A percentile compares a stretch with the other conserved stretches of the same genome.
These are phyloP conservation scores for Melangyna quadrimaculata DNA, from an alignment of 2,888 invertebrate species.

Conservation along the genomic window DNA sequence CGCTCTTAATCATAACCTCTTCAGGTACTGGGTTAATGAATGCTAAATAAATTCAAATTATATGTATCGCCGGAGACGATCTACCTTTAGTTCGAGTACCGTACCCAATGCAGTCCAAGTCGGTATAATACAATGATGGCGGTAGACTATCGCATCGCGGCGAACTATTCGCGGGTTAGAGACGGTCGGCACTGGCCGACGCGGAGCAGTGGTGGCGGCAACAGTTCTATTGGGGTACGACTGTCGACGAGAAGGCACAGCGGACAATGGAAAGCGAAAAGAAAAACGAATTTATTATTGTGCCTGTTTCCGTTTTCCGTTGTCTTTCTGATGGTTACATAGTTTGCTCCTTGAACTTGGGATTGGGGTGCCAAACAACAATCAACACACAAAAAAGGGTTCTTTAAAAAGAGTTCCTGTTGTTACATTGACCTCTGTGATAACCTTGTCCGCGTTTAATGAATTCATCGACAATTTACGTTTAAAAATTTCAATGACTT, in stretches of 20 bases:
- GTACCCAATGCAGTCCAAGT: constrained; percentile 57
- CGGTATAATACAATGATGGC: background rate
- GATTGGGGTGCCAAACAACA: constrained; percentile 61
- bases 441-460: constrained; percentile 62
- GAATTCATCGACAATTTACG: constrained; percentile 57
- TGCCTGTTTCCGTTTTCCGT: constrained; percentile 69
- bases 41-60: constrained; percentile 81
- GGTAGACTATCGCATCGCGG: background rate
- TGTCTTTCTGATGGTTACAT: constrained; percentile 44
- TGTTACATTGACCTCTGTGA: constrained; percentile 54
- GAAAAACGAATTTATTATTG: constrained; percentile 65
- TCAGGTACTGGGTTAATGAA: constrained; percentile 80
- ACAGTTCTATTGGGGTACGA: constrained; percentile 22
- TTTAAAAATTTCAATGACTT: constrained; percentile 52
- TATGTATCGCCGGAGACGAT: constrained; percentile 79
- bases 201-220: background rate
- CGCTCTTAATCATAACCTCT: constrained; percentile 71
- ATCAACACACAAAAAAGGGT: constrained; percentile 38
- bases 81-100: constrained; percentile 74
- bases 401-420: constrained; percentile 6
- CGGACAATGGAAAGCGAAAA: constrained; percentile 33
- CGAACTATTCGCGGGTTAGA: constrained; percentile 43
- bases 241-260: background rate
- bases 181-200: background rate
- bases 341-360: constrained; percentile 68